phyloP scores from a whole-genome alignment of 2,113 vertebrate genomes.

The cat (Felis catus) region F.catus_Fca126_mat1.0 CM031412.1:159626001-159626500 shows the following conservation, averaged over 20 bases:
- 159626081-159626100: neutral
- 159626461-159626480: constrained; percentile 23
- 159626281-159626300: neutral
- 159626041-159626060: neutral
- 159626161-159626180: neutral
- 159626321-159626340: neutral
- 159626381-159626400: neutral
- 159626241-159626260: neutral
- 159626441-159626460: neutral
- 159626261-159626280: neutral
- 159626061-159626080: neutral
- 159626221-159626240: neutral
- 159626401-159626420: neutral
- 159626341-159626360: neutral
- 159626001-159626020: neutral
- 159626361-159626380: neutral
- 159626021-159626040: constrained; percentile 3
- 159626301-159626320: neutral
- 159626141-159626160: neutral
- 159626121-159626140: neutral
- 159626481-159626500: constrained; percentile 35
- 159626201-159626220: neutral
- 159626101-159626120: neutral
- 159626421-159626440: neutral
- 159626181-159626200: neutral